Percentiles rank a stretch among this genome's conserved stretches.
Conservation (phyloP, 2,797 vertebrate genomes). For the Phoeniculus purpureus region DNA sequence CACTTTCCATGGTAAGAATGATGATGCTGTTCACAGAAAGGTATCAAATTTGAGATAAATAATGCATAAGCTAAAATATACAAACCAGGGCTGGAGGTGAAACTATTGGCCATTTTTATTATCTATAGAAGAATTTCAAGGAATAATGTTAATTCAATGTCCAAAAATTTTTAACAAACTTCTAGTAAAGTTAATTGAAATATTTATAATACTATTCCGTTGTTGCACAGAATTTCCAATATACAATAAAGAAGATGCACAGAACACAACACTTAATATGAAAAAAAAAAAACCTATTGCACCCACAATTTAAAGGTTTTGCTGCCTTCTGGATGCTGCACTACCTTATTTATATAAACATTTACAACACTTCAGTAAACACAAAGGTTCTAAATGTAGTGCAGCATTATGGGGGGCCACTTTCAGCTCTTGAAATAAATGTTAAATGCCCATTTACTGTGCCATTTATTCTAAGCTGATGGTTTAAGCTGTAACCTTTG, state of each 20-base stretch:
- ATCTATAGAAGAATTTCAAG: slow-evolving; percentile 71
- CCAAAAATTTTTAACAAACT: slow-evolving; percentile 89
- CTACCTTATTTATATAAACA: slow-evolving; percentile 81
- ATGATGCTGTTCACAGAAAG: slow-evolving; percentile 80
- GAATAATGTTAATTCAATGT: slow-evolving; percentile 82
- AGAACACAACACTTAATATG: slow-evolving; percentile 80
- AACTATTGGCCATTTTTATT: slow-evolving; percentile 65
- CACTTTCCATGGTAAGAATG: slow-evolving; percentile 81
- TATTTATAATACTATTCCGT: slow-evolving; percentile 84
- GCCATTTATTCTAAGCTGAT: slow-evolving; percentile 61
- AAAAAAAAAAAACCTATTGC: slow-evolving; percentile 74
- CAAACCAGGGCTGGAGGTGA: slow-evolving; percentile 71
- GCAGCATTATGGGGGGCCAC: slow-evolving; percentile 73
- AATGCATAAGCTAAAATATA: slow-evolving; percentile 78
- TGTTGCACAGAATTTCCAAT: slow-evolving; percentile 85
- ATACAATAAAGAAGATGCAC: slow-evolving; percentile 82
- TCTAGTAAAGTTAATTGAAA: slow-evolving; percentile 83
- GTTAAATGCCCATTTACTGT: slow-evolving; percentile 54
- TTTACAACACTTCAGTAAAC: slow-evolving; percentile 85
- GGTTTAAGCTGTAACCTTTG: slow-evolving; percentile 47
- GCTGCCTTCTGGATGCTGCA: slow-evolving; percentile 77
- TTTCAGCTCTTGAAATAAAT: slow-evolving; percentile 69
- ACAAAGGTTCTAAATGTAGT: slow-evolving; percentile 81
- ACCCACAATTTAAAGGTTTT: slow-evolving; percentile 88
- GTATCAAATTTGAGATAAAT: slow-evolving; percentile 71